Evolutionary conservation across 2,888 invertebrate genomes (phyloP), one percentile per base, ranked within the genome.

Genomic region (Gryllus longicercus): DNA sequence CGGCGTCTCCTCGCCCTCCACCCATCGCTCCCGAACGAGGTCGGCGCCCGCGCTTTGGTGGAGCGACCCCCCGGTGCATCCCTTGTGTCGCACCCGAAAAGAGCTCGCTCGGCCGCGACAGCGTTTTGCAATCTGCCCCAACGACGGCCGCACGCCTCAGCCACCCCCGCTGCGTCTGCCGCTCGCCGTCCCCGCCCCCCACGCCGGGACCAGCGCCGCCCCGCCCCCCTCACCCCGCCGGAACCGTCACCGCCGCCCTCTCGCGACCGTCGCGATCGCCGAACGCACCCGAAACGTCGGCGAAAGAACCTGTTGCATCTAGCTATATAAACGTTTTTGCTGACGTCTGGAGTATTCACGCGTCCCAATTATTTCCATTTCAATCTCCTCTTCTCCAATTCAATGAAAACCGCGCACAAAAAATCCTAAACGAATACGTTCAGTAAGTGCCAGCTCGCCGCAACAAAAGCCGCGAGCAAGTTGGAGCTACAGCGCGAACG

Each of bases 271-370:
- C 11, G 63, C 63, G 63, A 63, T 63, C 63, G 63, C n/a, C 16
- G 63, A 63, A 63, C 63, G 14, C n/a, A n/a, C 63, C 63, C 63
- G 63, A 63, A 63, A 18, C 63, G 63, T 3, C 63, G 14, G 63
- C 63, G 63, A 63, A 63, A 14, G 63, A 63, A 63, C 63, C 63
- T 63, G 63, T 63, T 63, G 63, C 63, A 18, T n/a, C 63, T n/a
- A 63, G 63, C 63, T 63, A n/a, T 63, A 63, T 63, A 63, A 63
- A 63, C 63, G 63, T 63, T 63, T 63, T 63, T 63, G 63, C 63
- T 63, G 63, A 63, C 63, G 14, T 63, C 63, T 16, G 4, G 63
- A 63, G 63, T 63, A 63, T 63, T 63, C 14, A 63, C 63, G 63
- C 63, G n/a, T 63, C n/a, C 63, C 63, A 63, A 63, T 63, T 63